Base-by-base conservation (phyloP, 1,140 invertebrate species). In the Eufriesea mexicana region DNA sequence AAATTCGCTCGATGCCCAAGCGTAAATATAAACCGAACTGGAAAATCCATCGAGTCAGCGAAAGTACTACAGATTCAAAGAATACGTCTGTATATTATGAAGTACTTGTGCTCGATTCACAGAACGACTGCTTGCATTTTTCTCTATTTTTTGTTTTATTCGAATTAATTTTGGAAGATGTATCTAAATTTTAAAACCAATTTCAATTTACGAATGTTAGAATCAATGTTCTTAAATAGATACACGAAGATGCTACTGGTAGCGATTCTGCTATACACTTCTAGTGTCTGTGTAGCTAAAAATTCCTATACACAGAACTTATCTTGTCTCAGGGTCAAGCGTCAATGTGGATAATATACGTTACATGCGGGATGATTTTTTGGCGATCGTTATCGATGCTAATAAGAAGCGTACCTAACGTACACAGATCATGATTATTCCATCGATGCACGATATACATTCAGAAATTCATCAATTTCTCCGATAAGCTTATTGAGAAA, bases 271-370 rank as follows among this genome's bases (percentile, higher is more conserved):
- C 7, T 12, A 20, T 25, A 23, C 10, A n/a, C 8, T 16, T 25
- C 7, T 45, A 12, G 20, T 45, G 6, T 64, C n/a, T 67, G 23
- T 51, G 66, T 12, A 54, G 5, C 18, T n/a, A 2, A 55, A 77
- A 67, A 77, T 77, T 7, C 62, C 54, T 57, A 42, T 66, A 47
- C 16, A 28, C 10, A 5, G 5, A 78, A 68, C 23, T 78, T 78
- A 78, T 78, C 57, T 75, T 16, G 25, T 25, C 18, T 68, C n/a
- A 68, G 28, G 51, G 35, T 47, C 42, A 47, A 47, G 5, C 49
- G 20, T 5, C 18, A 28, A 8, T 18, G 9, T 28, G 49, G 47
- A 76, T 67, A 55, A 47, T 45, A 54, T 18, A 54, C 25, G 23
- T 61, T 61, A 61, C n/a, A 12, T 45, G n/a, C 23, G 6, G 42